Evolutionary conservation across 2,113 vertebrate species (phyloP), one percentile per base, ranked within the genome.

Genomic region (Cisticola juncidis): DNA sequence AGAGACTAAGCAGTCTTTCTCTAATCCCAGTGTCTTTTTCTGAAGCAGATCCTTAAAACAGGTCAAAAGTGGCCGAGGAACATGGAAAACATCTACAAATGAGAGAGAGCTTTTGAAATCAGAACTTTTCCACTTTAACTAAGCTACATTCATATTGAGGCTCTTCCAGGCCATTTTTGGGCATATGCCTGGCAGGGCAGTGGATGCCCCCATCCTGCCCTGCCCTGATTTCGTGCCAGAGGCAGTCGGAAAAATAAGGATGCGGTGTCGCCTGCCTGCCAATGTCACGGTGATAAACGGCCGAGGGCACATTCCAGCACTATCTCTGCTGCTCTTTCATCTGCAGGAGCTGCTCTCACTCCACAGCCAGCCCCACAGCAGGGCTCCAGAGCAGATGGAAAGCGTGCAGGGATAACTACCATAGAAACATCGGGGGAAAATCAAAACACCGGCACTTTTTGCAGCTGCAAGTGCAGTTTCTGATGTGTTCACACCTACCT

Each of bases 281-380:
- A 89, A 3, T 76, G 92, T 93, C 76, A 23, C 66, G 19, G 64
- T 57, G 95, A 94, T 84, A 95, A 96, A 85, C 0, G 51, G 40
- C 74, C 0, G 23, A 81, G 91, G 92, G 88, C 94, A 76, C 95
- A 94, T 96, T 96, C 96, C 95, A 66, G 2, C 33, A 3, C 50
- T 94, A 94, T 92, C 90, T 4, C 51, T 54, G 62, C 60, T 88
- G 74, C 76, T 80, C 73, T 86, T 91, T 83, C 84, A 85, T 83
- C 74, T 58, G 69, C 89, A 90, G 74, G 68, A 81, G 72, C 62
- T 86, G 69, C 58, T 93, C 76, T 62, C 24, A 3, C 47, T 80
- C 69, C 70, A 33, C 82, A n/a, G 82, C 68, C 88, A 90, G 81
- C 44, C 4, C 50, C 33, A 45, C 10, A 60, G 81, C 38, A 31